Conservation (phyloP, 2,888 invertebrate species). For the Acanthopleura granulata region DNA sequence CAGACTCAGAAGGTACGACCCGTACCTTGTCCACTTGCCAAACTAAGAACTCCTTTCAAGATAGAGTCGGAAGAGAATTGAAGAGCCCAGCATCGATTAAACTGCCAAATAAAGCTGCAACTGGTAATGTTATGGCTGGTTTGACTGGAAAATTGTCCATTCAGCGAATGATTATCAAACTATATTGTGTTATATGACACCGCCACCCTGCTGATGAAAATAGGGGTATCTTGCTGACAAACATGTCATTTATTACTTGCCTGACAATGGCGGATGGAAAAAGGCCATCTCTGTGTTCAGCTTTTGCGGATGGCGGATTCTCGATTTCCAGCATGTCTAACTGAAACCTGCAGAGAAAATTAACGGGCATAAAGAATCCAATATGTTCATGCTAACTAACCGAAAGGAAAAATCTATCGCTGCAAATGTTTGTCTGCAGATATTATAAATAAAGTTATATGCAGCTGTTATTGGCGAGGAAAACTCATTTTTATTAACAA, state of each 20-base stretch:
- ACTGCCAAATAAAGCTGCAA: constrained; percentile 17
- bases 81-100: not conserved
- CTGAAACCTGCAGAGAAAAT: not conserved
- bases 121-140: not conserved
- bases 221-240: not conserved
- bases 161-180: constrained; percentile 6
- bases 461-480: not conserved
- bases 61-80: not conserved
- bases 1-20: not conserved
- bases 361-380: not conserved
- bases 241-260: not conserved
- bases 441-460: not conserved
- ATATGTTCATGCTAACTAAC: not conserved
- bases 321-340: not conserved
- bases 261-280: not conserved
- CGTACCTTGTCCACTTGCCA: not conserved
- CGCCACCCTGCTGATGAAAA: constrained; percentile 5
- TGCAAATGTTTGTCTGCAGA: not conserved
- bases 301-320: not conserved
- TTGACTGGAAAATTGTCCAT: not conserved
- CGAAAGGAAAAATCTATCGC: not conserved
- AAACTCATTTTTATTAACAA: not conserved
- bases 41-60: not conserved
- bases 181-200: constrained; percentile 11
- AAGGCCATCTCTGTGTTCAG: constrained; percentile 9